Conservation (phyloP, 2,888 invertebrate genomes). For the Drosophila subsilvestris region DNA sequence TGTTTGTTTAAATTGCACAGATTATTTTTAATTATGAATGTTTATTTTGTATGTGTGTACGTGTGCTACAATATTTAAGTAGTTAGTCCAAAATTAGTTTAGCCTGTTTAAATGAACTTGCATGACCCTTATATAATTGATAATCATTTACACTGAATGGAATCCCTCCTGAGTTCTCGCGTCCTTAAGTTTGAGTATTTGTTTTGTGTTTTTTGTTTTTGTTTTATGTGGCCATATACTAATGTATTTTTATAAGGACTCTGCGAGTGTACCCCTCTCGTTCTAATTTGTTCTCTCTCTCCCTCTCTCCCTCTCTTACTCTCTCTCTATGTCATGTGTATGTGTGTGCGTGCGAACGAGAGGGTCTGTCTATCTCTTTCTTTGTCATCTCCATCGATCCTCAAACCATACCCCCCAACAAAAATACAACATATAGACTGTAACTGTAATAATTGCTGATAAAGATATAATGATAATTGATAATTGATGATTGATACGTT, state of each 20-base stretch:
- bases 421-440: slow-evolving; percentile 37
- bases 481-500: not conserved
- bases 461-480: not conserved
- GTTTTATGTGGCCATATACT: slow-evolving; percentile 58
- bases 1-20: slow-evolving; percentile 20
- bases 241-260: not conserved
- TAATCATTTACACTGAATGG: slow-evolving; percentile 47
- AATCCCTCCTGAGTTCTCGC: not conserved
- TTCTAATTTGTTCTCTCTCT: not conserved
- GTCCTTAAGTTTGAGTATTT: not conserved
- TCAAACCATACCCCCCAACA: slow-evolving; percentile 5
- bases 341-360: not conserved
- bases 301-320: not conserved
- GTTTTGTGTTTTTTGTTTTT: slow-evolving; percentile 15
- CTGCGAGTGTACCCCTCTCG: not conserved
- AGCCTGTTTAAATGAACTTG: slow-evolving; percentile 38
- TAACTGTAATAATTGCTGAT: slow-evolving; percentile 11
- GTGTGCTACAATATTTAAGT: slow-evolving; percentile 59
- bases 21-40: slow-evolving; percentile 22
- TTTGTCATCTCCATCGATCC: slow-evolving; percentile 48
- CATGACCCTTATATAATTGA: not conserved
- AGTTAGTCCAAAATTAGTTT: slow-evolving; percentile 75
- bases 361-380: not conserved
- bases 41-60: slow-evolving; percentile 8
- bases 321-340: not conserved